Evolutionary conservation across 2,888 invertebrate genomes (phyloP).

Genomic region (Drosophila robusta): DNA sequence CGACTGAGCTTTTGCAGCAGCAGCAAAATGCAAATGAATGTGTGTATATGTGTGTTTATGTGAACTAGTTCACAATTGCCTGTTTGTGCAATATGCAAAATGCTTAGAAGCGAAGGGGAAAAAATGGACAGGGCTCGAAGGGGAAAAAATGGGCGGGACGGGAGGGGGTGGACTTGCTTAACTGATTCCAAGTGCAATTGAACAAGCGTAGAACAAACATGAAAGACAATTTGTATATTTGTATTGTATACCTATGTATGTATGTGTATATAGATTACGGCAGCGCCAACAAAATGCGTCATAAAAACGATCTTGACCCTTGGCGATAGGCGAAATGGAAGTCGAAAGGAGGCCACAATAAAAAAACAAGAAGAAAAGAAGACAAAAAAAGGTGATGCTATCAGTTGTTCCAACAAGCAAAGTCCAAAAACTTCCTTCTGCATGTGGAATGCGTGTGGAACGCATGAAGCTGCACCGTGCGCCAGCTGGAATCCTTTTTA

Average conservation of each 20-base stretch:
- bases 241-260: not conserved
- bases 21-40: constrained; percentile 17
- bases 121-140: too few relatives aligned
- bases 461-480: not conserved
- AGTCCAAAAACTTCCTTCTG: constrained; percentile 29
- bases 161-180: constrained; percentile 17
- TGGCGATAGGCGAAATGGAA: constrained; percentile 15
- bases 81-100: constrained; percentile 33
- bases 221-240: constrained; percentile 14
- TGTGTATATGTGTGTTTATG: constrained; percentile 12
- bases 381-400: constrained; percentile 10
- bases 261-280: constrained; percentile 22
- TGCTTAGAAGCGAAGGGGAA: not conserved
- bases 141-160: not conserved
- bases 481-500: constrained; percentile 1
- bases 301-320: constrained; percentile 45
- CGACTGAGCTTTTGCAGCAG: constrained; percentile 26
- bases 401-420: constrained; percentile 12
- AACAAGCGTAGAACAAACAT: constrained; percentile 21
- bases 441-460: constrained; percentile 2
- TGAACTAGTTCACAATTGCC: constrained; percentile 33
- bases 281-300: constrained; percentile 45
- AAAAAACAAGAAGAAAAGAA: not conserved
- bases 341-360: not conserved
- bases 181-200: constrained; percentile 61